Percentiles rank a stretch among this genome's conserved stretches.
phyloP scores from a whole-genome alignment of 2,797 vertebrate species.

The Phaenicophaeus curvirostris region DNA sequence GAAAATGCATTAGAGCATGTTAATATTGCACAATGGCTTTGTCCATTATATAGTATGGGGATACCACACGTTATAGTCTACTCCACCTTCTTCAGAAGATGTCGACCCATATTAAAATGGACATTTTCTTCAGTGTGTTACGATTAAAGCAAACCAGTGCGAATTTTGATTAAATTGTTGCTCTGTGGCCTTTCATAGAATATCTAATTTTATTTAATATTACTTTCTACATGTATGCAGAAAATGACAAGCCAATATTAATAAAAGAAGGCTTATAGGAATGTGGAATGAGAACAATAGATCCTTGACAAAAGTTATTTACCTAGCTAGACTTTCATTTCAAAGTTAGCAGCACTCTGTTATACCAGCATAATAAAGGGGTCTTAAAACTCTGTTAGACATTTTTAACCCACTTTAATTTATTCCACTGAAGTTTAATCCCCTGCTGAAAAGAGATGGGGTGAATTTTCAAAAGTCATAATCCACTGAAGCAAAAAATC shows the following conservation, averaged over 20 bases:
- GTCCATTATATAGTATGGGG: neutral
- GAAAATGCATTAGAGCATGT: neutral
- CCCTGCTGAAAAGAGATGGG: slow-evolving; percentile 61
- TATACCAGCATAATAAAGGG: slow-evolving; percentile 67
- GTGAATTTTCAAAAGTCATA: slow-evolving; percentile 74
- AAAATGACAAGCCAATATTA: slow-evolving; percentile 77
- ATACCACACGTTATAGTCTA: neutral
- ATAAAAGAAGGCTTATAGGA: slow-evolving; percentile 78
- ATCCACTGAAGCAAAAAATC: slow-evolving; percentile 75
- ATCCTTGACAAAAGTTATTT: slow-evolving; percentile 77
- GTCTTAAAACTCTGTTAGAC: slow-evolving; percentile 76
- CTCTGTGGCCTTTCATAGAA: slow-evolving; percentile 71
- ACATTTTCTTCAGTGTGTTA: slow-evolving; percentile 45
- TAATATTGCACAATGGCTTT: neutral
- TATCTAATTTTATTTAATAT: slow-evolving; percentile 79
- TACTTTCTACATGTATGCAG: slow-evolving; percentile 67
- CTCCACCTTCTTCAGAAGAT: slow-evolving; percentile 30
- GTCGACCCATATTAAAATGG: slow-evolving; percentile 13
- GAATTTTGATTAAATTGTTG: slow-evolving; percentile 78
- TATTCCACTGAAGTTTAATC: slow-evolving; percentile 78
- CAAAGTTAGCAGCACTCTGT: slow-evolving; percentile 65
- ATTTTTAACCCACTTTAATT: slow-evolving; percentile 79
- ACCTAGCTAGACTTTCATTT: slow-evolving; percentile 80
- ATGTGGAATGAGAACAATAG: slow-evolving; percentile 59
- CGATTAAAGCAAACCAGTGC: slow-evolving; percentile 50